Percentiles rank a stretch among this genome's conserved stretches.
These are phyloP conservation scores for Podarcis muralis DNA, from an alignment of 2,113 vertebrate species.

Conservation along the genomic window DNA sequence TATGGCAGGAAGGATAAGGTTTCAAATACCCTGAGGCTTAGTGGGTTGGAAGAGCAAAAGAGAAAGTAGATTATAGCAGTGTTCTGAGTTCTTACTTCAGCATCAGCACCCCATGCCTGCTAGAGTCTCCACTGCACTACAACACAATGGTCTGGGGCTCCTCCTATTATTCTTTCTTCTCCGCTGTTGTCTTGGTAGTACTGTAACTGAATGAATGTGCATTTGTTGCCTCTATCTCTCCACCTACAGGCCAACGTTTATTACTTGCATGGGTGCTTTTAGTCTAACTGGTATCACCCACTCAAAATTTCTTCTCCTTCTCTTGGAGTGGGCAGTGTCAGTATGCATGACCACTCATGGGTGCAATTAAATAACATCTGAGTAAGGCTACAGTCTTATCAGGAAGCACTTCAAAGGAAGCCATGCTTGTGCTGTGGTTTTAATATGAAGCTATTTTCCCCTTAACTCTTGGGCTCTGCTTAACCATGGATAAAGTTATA, in stretches of 20 bases:
- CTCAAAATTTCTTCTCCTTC: too few relatives aligned
- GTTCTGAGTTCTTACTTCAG: slow-evolving; percentile 23
- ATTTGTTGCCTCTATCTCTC: background rate
- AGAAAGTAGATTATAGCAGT: slow-evolving; percentile 9
- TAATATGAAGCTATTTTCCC: slow-evolving; percentile 7
- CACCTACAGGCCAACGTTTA: background rate
- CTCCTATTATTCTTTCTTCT: slow-evolving; percentile 11
- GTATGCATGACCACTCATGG: too few relatives aligned
- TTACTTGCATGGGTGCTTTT: background rate
- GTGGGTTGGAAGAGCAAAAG: slow-evolving; percentile 36
- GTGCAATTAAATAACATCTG: background rate
- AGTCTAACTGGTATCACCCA: background rate
- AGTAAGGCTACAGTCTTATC: background rate
- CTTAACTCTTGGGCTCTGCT: slow-evolving; percentile 23
- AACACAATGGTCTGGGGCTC: slow-evolving; percentile 32
- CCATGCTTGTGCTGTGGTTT: background rate
- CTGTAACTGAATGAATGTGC: background rate
- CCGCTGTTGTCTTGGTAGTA: background rate
- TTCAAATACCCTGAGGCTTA: slow-evolving; percentile 38
- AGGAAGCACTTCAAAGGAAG: background rate
- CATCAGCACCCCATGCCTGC: slow-evolving; percentile 35
- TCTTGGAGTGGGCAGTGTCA: too few relatives aligned
- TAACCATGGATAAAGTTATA: slow-evolving; percentile 11
- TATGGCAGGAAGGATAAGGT: background rate
- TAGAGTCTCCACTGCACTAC: background rate